These are phyloP conservation scores for Corvus hawaiiensis DNA, from an alignment of 2,113 vertebrate species.

Conservation along the genomic window DNA sequence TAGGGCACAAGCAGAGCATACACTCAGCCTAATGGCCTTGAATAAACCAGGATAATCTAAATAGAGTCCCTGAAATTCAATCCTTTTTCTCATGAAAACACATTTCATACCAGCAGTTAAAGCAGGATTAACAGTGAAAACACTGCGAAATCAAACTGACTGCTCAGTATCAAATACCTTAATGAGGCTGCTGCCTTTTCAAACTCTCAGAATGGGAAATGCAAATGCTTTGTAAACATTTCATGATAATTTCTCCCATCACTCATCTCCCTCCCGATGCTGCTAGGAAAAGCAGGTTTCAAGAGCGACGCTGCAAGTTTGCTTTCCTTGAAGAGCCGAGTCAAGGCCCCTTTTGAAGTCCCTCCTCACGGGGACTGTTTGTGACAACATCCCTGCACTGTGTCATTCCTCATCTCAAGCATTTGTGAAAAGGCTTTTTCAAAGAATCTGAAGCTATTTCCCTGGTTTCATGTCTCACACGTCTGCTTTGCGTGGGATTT, in stretches of 20 bases:
- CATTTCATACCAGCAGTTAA: neutral
- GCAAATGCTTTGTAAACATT: conserved; percentile 3
- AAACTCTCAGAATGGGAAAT: neutral
- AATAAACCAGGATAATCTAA: neutral
- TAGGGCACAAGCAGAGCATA: neutral
- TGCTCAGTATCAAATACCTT: neutral
- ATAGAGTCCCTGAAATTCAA: neutral
- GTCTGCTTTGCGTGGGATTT: neutral
- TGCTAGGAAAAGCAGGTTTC: neutral
- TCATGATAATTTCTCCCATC: neutral
- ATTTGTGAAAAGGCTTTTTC: neutral
- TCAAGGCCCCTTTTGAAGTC: neutral
- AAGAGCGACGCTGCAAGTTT: neutral
- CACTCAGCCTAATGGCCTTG: neutral
- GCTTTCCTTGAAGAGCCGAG: neutral
- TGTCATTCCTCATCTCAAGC: neutral
- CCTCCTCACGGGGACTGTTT: neutral
- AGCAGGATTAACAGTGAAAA: neutral
- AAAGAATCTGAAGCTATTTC: neutral
- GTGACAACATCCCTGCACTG: neutral
- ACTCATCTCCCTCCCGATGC: neutral
- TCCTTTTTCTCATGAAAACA: neutral
- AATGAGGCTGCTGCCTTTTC: neutral
- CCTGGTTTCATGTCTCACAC: rapidly evolving
- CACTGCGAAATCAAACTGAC: neutral